phyloP scores from a whole-genome alignment of 2,888 invertebrate genomes.

The Argyresthia goedartella region DNA sequence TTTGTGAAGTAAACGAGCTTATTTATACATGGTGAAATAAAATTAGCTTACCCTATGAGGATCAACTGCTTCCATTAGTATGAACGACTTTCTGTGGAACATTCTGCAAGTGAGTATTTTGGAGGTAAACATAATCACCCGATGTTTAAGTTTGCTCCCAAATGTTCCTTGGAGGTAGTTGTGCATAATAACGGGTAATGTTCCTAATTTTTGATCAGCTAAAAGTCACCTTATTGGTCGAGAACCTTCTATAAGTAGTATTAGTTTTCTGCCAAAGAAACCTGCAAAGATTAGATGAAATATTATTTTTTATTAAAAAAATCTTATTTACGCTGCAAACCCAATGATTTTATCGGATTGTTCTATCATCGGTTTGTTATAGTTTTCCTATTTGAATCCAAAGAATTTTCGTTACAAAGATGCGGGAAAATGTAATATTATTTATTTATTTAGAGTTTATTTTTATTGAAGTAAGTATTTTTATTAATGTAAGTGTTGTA shows the following conservation, averaged over 20 bases:
- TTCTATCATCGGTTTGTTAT: background rate
- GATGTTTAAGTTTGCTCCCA: no score
- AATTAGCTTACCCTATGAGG: no score
- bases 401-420: background rate
- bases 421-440: slow-evolving; percentile 1
- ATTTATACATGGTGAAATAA: no score
- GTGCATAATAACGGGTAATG: no score
- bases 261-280: slow-evolving; percentile 21
- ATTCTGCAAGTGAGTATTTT: no score
- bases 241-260: background rate
- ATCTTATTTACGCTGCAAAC: background rate
- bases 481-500: background rate
- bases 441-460: slow-evolving; percentile 9
- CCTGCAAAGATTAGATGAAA: slow-evolving; percentile 10
- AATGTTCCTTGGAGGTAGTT: no score
- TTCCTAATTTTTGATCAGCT: background rate
- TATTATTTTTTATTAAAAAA: background rate
- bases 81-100: no score
- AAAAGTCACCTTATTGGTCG: background rate
- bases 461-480: no score
- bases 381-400: slow-evolving; percentile 1
- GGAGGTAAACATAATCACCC: no score
- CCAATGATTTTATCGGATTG: background rate
- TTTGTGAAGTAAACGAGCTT: no score
- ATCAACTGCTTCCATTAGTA: no score